Conservation (phyloP, 1,140 invertebrate genomes). For the Ceratoteleas bidentatus region DNA sequence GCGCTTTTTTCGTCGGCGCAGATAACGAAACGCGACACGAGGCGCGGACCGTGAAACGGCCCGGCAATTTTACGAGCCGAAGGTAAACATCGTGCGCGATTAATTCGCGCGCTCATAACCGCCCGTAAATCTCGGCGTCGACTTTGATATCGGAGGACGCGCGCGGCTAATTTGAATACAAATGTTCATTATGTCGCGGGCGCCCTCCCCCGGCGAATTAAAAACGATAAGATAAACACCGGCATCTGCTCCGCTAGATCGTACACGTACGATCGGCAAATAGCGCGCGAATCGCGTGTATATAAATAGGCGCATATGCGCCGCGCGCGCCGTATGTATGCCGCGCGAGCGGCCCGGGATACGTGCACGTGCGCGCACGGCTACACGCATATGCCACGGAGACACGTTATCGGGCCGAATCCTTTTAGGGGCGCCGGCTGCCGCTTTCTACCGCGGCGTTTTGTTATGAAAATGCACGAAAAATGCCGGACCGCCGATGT, state of each 20-base stretch:
- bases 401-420: slow-evolving; percentile 34
- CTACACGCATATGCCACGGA: slow-evolving; percentile 48
- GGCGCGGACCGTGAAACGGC: slow-evolving; percentile 15
- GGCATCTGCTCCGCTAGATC: slow-evolving; percentile 59
- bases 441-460: slow-evolving; percentile 24
- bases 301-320: slow-evolving; percentile 64
- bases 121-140: slow-evolving; percentile 13
- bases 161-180: slow-evolving; percentile 53
- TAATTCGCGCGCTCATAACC: slow-evolving; percentile 32
- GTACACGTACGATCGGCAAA: slow-evolving; percentile 63
- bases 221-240: slow-evolving; percentile 56
- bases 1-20: slow-evolving; percentile 25
- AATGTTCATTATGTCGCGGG: slow-evolving; percentile 55
- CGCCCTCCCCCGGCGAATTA: slow-evolving; percentile 15
- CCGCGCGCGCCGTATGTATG: slow-evolving; percentile 39
- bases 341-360: slow-evolving; percentile 45
- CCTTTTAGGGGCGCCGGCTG: slow-evolving; percentile 45
- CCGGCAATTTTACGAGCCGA: slow-evolving; percentile 30
- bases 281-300: slow-evolving; percentile 63
- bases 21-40: slow-evolving; percentile 53
- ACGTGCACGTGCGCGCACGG: slow-evolving; percentile 53
- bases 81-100: slow-evolving; percentile 38
- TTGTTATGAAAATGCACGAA: slow-evolving; percentile 7
- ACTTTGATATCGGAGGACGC: slow-evolving; percentile 18
- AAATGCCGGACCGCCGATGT: neutral